These are phyloP conservation scores for Cheilosia variabilis DNA, from an alignment of 2,888 invertebrate species.

Conservation along the genomic window DNA sequence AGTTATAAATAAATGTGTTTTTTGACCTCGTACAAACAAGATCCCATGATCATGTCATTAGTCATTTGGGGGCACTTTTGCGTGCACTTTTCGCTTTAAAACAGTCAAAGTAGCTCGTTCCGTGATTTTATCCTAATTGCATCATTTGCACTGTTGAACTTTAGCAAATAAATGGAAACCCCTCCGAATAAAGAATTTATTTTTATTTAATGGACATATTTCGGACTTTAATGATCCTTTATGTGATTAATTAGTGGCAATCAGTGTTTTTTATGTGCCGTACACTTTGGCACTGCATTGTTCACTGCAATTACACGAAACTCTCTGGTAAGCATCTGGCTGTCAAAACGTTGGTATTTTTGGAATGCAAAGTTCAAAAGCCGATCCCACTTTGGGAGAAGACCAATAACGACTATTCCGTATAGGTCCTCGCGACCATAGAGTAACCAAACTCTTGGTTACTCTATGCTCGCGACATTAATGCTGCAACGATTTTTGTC, in stretches of 20 bases:
- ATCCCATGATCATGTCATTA: conserved; percentile 61
- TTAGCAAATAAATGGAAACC: conserved; percentile 24
- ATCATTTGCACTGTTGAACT: conserved; percentile 66
- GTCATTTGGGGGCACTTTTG: conserved; percentile 45
- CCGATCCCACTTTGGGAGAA: no score
- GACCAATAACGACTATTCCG: no score
- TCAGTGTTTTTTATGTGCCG: conserved; percentile 12
- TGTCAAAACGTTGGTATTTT: no score
- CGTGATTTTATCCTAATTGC: conserved; percentile 54
- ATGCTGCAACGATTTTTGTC: no score
- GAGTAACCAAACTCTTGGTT: no score
- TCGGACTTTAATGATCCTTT: conserved; percentile 57
- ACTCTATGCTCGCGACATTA: no score
- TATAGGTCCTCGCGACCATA: no score
- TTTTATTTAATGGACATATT: conserved; percentile 57
- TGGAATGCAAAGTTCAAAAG: no score
- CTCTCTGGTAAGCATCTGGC: no score
- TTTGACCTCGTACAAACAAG: conserved; percentile 58
- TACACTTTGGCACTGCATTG: background rate
- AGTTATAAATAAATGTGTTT: conserved; percentile 56
- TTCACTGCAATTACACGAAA: no score
- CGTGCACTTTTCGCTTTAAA: conserved; percentile 34
- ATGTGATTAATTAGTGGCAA: conserved; percentile 57
- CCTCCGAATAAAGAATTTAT: conserved; percentile 40
- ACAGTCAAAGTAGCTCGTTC: conserved; percentile 42